A percentile compares a stretch with the other conserved stretches of the same genome.
These are phyloP conservation scores for Maccullochella peelii DNA, from an alignment of 2,113 vertebrate species.

Conservation along the genomic window DNA sequence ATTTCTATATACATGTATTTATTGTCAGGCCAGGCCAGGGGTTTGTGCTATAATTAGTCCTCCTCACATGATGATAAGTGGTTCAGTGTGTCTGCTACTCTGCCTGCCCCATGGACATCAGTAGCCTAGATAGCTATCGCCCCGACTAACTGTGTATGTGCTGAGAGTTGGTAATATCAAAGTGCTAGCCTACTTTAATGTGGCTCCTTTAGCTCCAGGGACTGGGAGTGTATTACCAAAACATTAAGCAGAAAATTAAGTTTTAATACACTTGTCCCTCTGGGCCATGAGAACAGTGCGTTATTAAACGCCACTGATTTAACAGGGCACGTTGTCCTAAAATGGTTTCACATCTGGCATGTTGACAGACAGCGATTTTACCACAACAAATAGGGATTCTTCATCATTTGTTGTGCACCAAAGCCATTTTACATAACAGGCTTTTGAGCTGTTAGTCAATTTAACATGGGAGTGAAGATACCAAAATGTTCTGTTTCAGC, in stretches of 20 bases:
- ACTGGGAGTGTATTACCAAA: conserved; percentile 62
- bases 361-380: conserved; percentile 27
- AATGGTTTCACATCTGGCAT: conserved; percentile 29
- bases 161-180: conserved; percentile 40
- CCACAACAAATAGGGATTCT: conserved; percentile 20
- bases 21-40: not conserved
- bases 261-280: conserved; percentile 50
- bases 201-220: conserved; percentile 42
- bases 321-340: conserved; percentile 28
- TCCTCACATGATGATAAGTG: conserved; percentile 23
- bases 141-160: conserved; percentile 1
- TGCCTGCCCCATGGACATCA: conserved; percentile 35
- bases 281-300: conserved; percentile 22
- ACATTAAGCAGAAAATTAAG: conserved; percentile 69
- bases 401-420: conserved; percentile 26
- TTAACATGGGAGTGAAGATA: not conserved
- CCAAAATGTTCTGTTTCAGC: not conserved
- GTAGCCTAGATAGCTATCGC: conserved; percentile 27
- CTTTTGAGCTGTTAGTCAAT: conserved; percentile 40
- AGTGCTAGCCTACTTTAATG: conserved; percentile 57
- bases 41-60: conserved; percentile 16
- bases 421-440: conserved; percentile 61
- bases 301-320: conserved; percentile 49
- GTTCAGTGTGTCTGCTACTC: conserved; percentile 22
- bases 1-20: not conserved